A percentile compares a stretch with the other conserved stretches of the same genome.
Evolutionary conservation across 2,113 vertebrate species (phyloP).

Genomic region (Ctenomys sociabilis): DNA sequence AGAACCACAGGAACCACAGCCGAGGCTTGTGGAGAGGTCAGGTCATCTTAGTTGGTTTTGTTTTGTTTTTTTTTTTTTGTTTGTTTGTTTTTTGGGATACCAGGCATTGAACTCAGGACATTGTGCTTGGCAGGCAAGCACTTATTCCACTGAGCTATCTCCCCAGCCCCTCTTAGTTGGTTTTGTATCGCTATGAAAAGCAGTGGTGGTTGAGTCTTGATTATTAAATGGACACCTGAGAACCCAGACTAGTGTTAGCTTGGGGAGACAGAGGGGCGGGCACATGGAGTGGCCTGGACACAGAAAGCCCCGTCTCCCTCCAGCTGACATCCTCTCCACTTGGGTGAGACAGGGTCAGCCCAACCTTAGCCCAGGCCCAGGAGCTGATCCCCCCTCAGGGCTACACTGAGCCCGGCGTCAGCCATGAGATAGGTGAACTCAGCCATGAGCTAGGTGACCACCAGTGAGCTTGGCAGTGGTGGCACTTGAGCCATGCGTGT

Average conservation of each 20-base stretch:
- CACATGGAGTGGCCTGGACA: neutral
- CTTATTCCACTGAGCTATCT: too few relatives aligned
- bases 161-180: neutral
- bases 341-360: neutral
- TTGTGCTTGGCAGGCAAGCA: too few relatives aligned
- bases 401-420: neutral
- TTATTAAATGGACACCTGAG: neutral
- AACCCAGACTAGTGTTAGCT: too few relatives aligned
- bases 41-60: neutral
- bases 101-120: too few relatives aligned
- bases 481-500: too few relatives aligned
- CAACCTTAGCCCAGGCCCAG: neutral
- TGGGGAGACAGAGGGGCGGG: neutral
- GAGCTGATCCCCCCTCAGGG: too few relatives aligned
- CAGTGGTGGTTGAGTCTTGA: neutral
- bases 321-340: neutral
- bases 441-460: neutral
- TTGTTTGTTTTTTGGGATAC: too few relatives aligned
- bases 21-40: neutral
- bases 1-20: neutral
- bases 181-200: neutral
- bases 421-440: neutral
- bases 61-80: too few relatives aligned
- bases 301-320: neutral
- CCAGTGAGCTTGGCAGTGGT: neutral